Conservation (phyloP, 1,140 invertebrate genomes). For the Camponotus floridanus region DNA sequence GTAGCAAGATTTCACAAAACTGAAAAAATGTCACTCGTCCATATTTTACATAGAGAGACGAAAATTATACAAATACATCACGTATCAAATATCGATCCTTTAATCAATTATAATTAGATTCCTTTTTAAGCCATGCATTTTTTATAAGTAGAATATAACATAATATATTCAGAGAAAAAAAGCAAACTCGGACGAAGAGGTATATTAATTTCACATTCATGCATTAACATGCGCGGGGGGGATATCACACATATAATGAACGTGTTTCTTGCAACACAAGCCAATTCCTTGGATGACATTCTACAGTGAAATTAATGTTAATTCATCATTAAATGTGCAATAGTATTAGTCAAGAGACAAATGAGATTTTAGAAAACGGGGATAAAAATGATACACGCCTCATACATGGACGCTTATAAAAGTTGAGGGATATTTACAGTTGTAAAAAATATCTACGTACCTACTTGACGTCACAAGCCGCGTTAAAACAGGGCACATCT, state of each 20-base stretch:
- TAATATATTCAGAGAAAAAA: constrained; percentile 17
- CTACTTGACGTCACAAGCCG: constrained; percentile 87
- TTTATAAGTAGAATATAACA: background rate
- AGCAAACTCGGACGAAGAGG: background rate
- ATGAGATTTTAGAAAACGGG: constrained; percentile 20
- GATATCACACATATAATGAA: constrained; percentile 20
- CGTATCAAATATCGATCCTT: background rate
- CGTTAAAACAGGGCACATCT: constrained; percentile 86
- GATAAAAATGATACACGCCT: constrained; percentile 12
- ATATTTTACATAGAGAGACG: background rate
- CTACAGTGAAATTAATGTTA: constrained; percentile 3
- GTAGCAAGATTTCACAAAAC: background rate
- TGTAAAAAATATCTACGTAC: constrained; percentile 82
- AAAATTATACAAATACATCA: constrained; percentile 34
- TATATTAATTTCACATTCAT: constrained; percentile 23
- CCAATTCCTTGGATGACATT: constrained; percentile 33
- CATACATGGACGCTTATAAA: constrained; percentile 15
- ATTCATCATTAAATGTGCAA: constrained; percentile 16
- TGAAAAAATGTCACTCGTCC: background rate
- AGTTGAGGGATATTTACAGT: constrained; percentile 69
- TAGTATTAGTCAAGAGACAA: background rate
- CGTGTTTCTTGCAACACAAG: constrained; percentile 47
- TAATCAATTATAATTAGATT: constrained; percentile 9
- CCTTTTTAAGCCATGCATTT: constrained; percentile 9
- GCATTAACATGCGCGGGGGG: constrained; percentile 22